Conservation (phyloP, 2,888 invertebrate genomes). For the Cenopis cana region DNA sequence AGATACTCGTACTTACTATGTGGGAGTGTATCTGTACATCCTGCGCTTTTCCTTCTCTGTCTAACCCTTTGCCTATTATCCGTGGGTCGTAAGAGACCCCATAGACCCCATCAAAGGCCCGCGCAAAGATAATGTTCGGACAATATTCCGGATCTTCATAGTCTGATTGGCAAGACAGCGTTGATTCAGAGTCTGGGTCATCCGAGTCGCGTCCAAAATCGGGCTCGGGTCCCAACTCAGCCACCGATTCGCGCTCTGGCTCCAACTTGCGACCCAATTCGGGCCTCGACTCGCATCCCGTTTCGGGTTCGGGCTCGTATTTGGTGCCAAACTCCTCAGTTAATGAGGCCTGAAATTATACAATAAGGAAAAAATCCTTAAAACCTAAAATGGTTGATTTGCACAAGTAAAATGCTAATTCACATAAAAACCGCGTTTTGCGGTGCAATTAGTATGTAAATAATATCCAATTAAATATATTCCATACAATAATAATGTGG, state of each 20-base stretch:
- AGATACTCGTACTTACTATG: no score
- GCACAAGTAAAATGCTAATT: no score
- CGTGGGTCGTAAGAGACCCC: background rate
- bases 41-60: background rate
- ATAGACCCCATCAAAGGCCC: background rate
- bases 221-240: background rate
- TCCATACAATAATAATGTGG: no score
- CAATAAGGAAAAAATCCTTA: no score
- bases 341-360: background rate
- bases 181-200: background rate
- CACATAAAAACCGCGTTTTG: no score
- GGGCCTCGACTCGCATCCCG: background rate
- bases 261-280: no score
- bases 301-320: background rate
- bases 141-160: slow-evolving; percentile 1
- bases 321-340: slow-evolving; percentile 1
- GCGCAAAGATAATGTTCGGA: slow-evolving; percentile 3
- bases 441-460: no score
- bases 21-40: background rate
- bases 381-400: no score
- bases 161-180: background rate
- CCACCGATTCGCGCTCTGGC: no score
- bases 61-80: background rate
- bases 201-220: no score
- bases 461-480: no score